These are phyloP conservation scores for Zonitis immaculata DNA, from an alignment of 2,888 invertebrate species.

Conservation along the genomic window DNA sequence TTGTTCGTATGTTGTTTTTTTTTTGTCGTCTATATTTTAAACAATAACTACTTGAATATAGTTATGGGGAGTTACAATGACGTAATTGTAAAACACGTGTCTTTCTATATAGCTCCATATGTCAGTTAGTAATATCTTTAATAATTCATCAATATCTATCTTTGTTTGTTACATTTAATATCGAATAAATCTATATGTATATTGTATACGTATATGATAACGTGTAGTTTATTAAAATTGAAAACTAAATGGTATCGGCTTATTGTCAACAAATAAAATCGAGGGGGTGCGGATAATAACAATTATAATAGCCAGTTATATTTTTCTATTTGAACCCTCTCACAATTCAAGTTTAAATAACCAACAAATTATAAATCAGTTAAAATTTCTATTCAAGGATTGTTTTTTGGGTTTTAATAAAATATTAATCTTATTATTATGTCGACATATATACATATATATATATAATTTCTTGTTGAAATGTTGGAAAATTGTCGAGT, in stretches of 20 bases:
- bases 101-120: constrained; percentile 15
- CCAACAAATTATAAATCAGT: not conserved
- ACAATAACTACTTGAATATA: not conserved
- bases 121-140: constrained; percentile 8
- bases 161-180: not conserved
- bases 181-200: not conserved
- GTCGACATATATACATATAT: not conserved
- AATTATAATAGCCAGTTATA: constrained; percentile 16
- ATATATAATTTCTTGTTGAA: not conserved
- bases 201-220: not conserved
- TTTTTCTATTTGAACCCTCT: constrained; percentile 5
- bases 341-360: not conserved
- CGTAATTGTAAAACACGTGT: constrained; percentile 25
- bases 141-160: not conserved
- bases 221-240: not conserved
- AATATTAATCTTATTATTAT: no score
- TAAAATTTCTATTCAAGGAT: not conserved
- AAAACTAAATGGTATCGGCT: constrained; percentile 5
- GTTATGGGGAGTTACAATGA: constrained; percentile 8
- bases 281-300: constrained; percentile 16
- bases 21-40: not conserved
- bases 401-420: not conserved
- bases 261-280: constrained; percentile 14
- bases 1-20: not conserved
- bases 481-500: not conserved